Base-by-base conservation (phyloP, 1,140 invertebrate species). In the Eumaeus atala region DNA sequence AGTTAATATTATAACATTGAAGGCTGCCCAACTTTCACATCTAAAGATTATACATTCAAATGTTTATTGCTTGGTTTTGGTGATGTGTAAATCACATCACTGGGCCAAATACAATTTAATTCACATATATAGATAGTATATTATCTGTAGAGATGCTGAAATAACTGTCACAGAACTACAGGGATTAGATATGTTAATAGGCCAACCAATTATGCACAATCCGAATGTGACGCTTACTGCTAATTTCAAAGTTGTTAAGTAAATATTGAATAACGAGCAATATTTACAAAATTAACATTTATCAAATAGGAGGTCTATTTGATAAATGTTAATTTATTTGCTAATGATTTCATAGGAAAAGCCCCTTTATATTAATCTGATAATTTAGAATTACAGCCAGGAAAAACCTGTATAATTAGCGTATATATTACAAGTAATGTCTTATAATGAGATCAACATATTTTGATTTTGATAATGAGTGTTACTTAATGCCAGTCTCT, bases 391-490 rank as follows among this genome's bases (percentile, higher is more conserved):
- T 38, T 38, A 11, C 36, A 38, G 36, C 36, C 36, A 10, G 36
- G 36, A n/a, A n/a, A 38, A n/a, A 38, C 36, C 9, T 10, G 17
- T 21, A 9, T 21, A 48, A 48, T 21, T 33, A 48, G 28, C 17
- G 10, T 21, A 21, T 21, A 17, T 9, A 18, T n/a, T 18, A 48
- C 33, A 33, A 3, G 8, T 17, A 34, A 49, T 11, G 7, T 49
- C 8, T 38, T n/a, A n/a, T 11, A 11, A 49, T n/a, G 12, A 5
- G 34, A 16, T 34, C 12, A 28, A 50, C 14, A 4, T 33, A 11
- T 14, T 28, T 34, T 7, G 48, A 16, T 17, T 35, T 35, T 50
- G 48, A 50, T n/a, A 34, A 50, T 35, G 28, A 28, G 8, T n/a
- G 8, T 21, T 50, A 35, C 34, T 50, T 12, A 28, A 50, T 50